Base-by-base conservation (phyloP, 2,113 vertebrate genomes). In the Pseudorectes ferrugineus region DNA sequence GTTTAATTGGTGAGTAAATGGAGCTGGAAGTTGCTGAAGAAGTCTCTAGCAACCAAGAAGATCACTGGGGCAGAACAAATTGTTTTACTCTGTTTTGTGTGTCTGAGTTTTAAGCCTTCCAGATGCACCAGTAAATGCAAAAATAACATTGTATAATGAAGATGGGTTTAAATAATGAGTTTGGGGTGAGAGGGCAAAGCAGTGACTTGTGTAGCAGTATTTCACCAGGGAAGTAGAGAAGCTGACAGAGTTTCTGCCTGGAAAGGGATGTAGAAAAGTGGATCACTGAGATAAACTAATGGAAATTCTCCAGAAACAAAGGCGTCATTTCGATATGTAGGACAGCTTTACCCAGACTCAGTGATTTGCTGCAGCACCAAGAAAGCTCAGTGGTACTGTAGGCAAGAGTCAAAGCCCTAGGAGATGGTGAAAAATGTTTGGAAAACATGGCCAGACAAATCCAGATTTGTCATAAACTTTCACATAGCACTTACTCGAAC, bases 1-100 rank as follows among this genome's bases (percentile, higher is more conserved):
- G 49, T 85, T 96, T 96, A 95, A 96, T 76, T 88, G 86, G 72
- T 42, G 68, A 88, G 68, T 59, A 83, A 91, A 74, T 36, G 43
- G 63, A 96, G 92, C 54, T 94, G 67, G 38, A 94, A 70, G 71
- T 94, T 76, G 71, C 87, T 85, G n/a, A 88, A 91, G 59, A 21
- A 74, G 51, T 59, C 54, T 93, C 63, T 29, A 93, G 81, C 92
- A 95, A 73, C 84, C 77, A 79, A 73, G 61, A 81, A 18, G 42
- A 78, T 79, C 81, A 70, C 29, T 89, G 71, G 42, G 81, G 77
- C 67, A 93, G 82, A 96, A 96, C 88, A 92, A 71, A 92, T 81
- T 51, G 51, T 46, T 85, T 85, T 55, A 59, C 77, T 93, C 55
- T 92, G 79, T 33, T 89, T 68, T 46, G 71, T 54, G 36, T 65